Evolutionary conservation across 2,797 vertebrate species (phyloP), one percentile per base, ranked within the genome.

Genomic region (Enteromius thamalakanensis): DNA sequence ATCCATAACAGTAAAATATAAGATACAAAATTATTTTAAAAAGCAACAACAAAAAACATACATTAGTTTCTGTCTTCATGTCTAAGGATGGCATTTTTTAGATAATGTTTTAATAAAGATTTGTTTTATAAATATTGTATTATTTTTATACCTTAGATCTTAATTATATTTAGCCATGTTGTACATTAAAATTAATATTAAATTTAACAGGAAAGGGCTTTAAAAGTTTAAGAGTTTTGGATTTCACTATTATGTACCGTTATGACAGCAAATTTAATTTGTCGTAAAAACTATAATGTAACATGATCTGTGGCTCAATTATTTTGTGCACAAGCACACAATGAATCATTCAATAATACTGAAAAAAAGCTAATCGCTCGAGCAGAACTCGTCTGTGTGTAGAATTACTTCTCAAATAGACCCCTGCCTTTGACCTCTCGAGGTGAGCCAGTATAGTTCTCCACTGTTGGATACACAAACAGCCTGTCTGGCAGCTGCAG

Each of bases 381-480:
- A 49, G 42, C 65, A 34, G 40, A 83, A 71, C 80, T 60, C 29
- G 49, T 45, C 55, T 53, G 19, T 82, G 55, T 84, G 84, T 85
- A 76, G 82, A 86, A 78, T 86, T 84, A 76, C 79, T 77, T 85
- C 23, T 86, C 74, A 67, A 77, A 85, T 69, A 84, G 70, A 80
- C 47, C 60, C 60, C 71, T 79, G 67, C 47, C 84, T 80, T n/a
- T 87, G 82, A 88, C 85, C 86, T 82, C 71, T 47, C 75, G 79
- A 71, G 49, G 17, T 78, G 40, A 83, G 11, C 40, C 76, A 77
- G 76, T 82, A 85, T 77, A 84, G 72, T 74, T 83, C 82, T 64
- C 70, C 82, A 84, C 58, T 87, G 83, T 82, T 85, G 83, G 76
- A 45, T 51, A 84, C 81, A 82, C 86, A 87, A 84, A 86, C 83